These are phyloP conservation scores for Cantharis rustica DNA, from an alignment of 2,888 invertebrate genomes.

Conservation along the genomic window DNA sequence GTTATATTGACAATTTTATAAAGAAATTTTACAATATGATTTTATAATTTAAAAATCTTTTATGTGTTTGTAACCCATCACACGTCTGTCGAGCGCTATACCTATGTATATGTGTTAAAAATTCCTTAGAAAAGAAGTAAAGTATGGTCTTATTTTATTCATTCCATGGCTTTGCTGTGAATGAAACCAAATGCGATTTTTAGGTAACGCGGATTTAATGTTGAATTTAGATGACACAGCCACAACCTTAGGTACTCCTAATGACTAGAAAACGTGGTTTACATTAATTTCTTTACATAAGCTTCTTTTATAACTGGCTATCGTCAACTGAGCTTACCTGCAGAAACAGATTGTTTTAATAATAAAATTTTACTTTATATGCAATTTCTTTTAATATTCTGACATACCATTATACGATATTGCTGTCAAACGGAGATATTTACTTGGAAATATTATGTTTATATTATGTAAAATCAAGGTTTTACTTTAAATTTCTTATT, in stretches of 20 bases:
- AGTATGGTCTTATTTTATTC: slow-evolving; percentile 35
- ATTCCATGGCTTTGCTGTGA: slow-evolving; percentile 29
- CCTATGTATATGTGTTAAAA: slow-evolving; percentile 16
- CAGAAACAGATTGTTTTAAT: not conserved
- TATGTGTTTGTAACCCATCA: slow-evolving; percentile 11
- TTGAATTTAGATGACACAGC: slow-evolving; percentile 25
- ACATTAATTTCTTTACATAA: slow-evolving; percentile 7
- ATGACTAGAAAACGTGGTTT: not conserved
- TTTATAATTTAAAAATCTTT: slow-evolving; percentile 20
- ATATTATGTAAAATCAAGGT: no score
- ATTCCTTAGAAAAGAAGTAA: slow-evolving; percentile 20
- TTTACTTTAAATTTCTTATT: no score
- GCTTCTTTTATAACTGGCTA: not conserved
- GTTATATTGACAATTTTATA: slow-evolving; percentile 8
- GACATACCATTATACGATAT: no score
- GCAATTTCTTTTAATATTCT: not conserved
- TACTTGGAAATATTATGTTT: no score
- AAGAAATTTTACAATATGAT: slow-evolving; percentile 5
- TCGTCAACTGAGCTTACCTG: not conserved
- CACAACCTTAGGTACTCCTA: slow-evolving; percentile 5
- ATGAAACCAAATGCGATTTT: slow-evolving; percentile 36
- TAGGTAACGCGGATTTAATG: slow-evolving; percentile 26
- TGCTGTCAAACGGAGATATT: no score
- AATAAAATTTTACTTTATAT: not conserved
- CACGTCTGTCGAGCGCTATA: slow-evolving; percentile 18